Evolutionary conservation across 2,888 invertebrate species (phyloP).

Genomic region (Hypomecis punctinalis): DNA sequence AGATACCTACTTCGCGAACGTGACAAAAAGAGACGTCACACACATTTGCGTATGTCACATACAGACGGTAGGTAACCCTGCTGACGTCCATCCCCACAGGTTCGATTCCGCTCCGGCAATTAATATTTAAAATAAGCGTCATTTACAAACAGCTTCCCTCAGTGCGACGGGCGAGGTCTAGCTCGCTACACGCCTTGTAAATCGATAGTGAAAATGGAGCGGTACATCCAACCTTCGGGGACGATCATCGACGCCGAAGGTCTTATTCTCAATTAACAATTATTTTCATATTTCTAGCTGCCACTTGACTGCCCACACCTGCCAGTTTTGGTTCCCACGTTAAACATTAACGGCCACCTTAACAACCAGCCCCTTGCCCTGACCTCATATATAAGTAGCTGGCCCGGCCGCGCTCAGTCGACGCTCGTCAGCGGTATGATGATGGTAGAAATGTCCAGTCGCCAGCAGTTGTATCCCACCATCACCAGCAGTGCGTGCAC

Average conservation of each 20-base stretch:
- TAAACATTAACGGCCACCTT: conserved; percentile 58
- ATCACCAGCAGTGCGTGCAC: conserved; percentile 55
- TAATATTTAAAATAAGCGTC: background rate
- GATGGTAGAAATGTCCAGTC: conserved; percentile 75
- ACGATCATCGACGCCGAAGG: conserved; percentile 18
- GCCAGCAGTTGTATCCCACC: conserved; percentile 72
- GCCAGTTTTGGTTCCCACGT: conserved; percentile 59
- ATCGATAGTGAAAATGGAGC: conserved; percentile 24
- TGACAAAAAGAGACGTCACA: no score
- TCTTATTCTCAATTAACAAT: conserved; percentile 6
- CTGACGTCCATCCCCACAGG: no score
- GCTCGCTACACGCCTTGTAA: conserved; percentile 16
- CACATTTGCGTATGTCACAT: no score
- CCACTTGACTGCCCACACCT: background rate
- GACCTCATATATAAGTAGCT: conserved; percentile 25
- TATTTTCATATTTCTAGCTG: conserved; percentile 4
- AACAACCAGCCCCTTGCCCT: background rate
- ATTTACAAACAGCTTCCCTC: background rate
- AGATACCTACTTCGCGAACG: no score
- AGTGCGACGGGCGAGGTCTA: conserved; percentile 12
- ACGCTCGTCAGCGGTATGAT: conserved; percentile 41
- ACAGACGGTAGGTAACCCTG: no score
- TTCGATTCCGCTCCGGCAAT: no score
- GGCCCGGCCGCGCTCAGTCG: conserved; percentile 41
- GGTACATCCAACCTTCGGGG: conserved; percentile 13